These are phyloP conservation scores for Gallinago solitaria DNA, from an alignment of 2,797 vertebrate species.

Conservation along the genomic window DNA sequence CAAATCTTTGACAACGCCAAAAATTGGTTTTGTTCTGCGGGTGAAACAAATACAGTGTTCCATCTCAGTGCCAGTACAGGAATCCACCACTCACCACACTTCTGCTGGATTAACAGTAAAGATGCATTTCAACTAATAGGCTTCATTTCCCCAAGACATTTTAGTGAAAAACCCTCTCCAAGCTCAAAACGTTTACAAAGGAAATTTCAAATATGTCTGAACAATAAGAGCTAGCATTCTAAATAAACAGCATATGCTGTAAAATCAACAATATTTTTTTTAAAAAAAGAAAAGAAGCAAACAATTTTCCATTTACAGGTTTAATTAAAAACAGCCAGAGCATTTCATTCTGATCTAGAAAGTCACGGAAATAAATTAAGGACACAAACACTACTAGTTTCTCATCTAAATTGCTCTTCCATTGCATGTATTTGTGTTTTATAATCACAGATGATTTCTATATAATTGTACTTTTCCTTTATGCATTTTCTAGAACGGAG, in stretches of 20 bases:
- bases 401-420: background rate
- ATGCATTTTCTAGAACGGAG: background rate
- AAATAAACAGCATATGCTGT: background rate
- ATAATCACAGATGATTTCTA: background rate
- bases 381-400: background rate
- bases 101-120: background rate
- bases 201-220: background rate
- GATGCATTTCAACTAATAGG: background rate
- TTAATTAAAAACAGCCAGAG: conserved; percentile 32
- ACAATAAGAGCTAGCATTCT: background rate
- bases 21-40: background rate
- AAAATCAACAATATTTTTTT: background rate
- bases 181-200: background rate
- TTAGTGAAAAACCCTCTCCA: background rate
- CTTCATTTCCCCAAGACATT: background rate
- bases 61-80: background rate
- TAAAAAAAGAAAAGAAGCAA: background rate
- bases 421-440: background rate
- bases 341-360: background rate
- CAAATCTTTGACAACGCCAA: background rate
- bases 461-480: background rate
- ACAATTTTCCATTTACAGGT: background rate
- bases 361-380: background rate
- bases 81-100: background rate
- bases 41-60: background rate